Evolutionary conservation across 2,888 invertebrate species (phyloP).

Genomic region (Ceramica pisi): DNA sequence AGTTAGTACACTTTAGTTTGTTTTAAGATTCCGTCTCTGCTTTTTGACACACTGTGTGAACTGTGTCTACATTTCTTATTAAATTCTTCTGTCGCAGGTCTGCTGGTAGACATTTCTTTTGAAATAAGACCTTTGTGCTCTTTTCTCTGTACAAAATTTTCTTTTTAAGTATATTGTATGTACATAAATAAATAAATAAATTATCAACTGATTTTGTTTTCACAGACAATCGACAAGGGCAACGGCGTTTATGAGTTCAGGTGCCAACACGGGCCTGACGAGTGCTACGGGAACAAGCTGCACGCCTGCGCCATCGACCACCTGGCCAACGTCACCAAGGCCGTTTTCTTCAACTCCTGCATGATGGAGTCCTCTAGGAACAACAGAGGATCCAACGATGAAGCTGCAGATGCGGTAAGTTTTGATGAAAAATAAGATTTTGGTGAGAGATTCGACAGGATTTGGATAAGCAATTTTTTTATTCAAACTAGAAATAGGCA

Average conservation of each 20-base stretch:
- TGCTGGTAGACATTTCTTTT: no score
- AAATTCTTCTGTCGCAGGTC: no score
- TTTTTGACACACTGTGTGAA: not conserved
- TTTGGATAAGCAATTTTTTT: no score
- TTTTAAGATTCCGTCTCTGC: no score
- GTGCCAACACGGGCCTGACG: slow-evolving; percentile 94
- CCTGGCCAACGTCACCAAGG: slow-evolving; percentile 86
- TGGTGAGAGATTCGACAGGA: no score
- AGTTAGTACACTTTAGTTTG: no score
- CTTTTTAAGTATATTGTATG: no score
- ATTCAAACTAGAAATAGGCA: no score
- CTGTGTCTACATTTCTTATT: no score
- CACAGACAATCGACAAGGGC: slow-evolving; percentile 63
- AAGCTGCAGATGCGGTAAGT: slow-evolving; percentile 72
- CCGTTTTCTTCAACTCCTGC: slow-evolving; percentile 92
- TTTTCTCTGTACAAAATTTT: no score
- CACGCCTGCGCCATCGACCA: slow-evolving; percentile 92
- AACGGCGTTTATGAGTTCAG: slow-evolving; percentile 83
- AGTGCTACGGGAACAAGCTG: slow-evolving; percentile 94
- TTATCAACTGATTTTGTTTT: not conserved
- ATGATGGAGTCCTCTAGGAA: slow-evolving; percentile 90
- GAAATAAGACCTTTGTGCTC: no score
- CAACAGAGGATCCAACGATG: slow-evolving; percentile 71
- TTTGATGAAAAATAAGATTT: not conserved
- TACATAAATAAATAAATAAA: no score